Evolutionary conservation across 2,888 invertebrate species (phyloP), one percentile per base, ranked within the genome.

Genomic region (Teleiodes luculella): DNA sequence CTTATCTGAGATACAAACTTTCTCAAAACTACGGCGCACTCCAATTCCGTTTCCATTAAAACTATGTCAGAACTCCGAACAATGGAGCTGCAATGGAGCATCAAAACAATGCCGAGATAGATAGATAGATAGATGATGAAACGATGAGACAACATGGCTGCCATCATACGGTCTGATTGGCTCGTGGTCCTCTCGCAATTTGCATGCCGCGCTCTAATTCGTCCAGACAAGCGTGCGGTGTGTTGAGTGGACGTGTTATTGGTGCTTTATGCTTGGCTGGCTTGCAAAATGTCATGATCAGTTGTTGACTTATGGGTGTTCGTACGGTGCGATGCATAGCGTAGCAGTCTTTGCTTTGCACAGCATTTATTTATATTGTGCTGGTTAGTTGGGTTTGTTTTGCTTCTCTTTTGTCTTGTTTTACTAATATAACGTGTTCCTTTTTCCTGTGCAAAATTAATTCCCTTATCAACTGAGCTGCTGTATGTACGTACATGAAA

Each of bases 121-220:
- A n/a, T n/a, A n/a, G n/a, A n/a, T n/a, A n/a, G n/a, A n/a, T n/a
- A n/a, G n/a, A n/a, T n/a, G n/a, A n/a, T n/a, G n/a, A n/a, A n/a
- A n/a, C n/a, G n/a, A n/a, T n/a, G n/a, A 13, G 8, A 20, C 43
- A 28, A 37, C 24, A 37, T 37, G 49, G 37, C 49, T 28, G 28
- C 49, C 49, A 49, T 49, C 24, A 49, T 28, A 37, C 49, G 49
- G 28, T 37, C 49, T 49, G 37, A 37, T 37, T 49, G 10, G n/a
- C 33, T 20, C 14, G 33, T 33, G 28, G 30, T 37, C 43, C 45
- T 13, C 54, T 45, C 58, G 58, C 56, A 54, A 54, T 59, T 54
- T 60, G 57, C 52, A 48, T 59, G 55, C 41, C 24, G 36, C 58
- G 68, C 61, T 68, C 68, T 68, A 63, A 58, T 68, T 67, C 35